A percentile compares a stretch with the other conserved stretches of the same genome.
Evolutionary conservation across 35 echinoderm and acorn worm genomes (phyloP).

Genomic region (Anneissia japonica): DNA sequence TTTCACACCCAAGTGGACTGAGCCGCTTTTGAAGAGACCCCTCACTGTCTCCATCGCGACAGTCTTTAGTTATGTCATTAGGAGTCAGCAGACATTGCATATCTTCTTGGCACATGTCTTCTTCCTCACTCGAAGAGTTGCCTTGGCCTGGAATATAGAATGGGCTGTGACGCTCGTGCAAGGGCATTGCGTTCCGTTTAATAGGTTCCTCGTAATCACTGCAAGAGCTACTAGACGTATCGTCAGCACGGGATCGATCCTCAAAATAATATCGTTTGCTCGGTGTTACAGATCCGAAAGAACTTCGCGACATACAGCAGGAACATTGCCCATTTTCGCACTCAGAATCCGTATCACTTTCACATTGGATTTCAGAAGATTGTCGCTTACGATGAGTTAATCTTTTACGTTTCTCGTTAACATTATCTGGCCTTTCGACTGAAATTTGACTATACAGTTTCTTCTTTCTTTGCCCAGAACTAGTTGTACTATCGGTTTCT

Average conservation of each 20-base stretch:
- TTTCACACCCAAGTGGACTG: constrained; percentile 67
- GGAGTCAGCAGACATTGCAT: neutral
- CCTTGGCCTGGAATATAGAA: constrained; percentile 52
- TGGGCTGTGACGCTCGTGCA: constrained; percentile 49
- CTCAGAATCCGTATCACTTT: neutral
- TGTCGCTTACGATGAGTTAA: constrained; percentile 25
- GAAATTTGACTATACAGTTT: constrained; percentile 18
- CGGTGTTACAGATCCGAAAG: constrained; percentile 55
- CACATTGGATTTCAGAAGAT: neutral
- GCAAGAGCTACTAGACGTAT: constrained; percentile 56
- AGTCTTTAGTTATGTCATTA: neutral
- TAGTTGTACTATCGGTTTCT: constrained; percentile 45
- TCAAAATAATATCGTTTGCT: constrained; percentile 46
- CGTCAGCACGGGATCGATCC: constrained; percentile 45
- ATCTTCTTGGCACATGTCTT: constrained; percentile 32
- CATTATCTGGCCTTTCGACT: constrained; percentile 5
- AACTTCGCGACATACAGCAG: constrained; percentile 55
- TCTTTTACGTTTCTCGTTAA: constrained; percentile 21
- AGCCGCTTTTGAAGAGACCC: constrained; percentile 41
- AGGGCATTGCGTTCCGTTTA: constrained; percentile 6
- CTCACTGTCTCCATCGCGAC: constrained; percentile 46
- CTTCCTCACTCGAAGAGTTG: constrained; percentile 17
- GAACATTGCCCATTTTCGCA: constrained; percentile 31
- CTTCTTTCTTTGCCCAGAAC: constrained; percentile 17
- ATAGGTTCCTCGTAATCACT: constrained; percentile 58